Conservation (phyloP, 1,140 invertebrate genomes). For the Monochamus saltuarius region DNA sequence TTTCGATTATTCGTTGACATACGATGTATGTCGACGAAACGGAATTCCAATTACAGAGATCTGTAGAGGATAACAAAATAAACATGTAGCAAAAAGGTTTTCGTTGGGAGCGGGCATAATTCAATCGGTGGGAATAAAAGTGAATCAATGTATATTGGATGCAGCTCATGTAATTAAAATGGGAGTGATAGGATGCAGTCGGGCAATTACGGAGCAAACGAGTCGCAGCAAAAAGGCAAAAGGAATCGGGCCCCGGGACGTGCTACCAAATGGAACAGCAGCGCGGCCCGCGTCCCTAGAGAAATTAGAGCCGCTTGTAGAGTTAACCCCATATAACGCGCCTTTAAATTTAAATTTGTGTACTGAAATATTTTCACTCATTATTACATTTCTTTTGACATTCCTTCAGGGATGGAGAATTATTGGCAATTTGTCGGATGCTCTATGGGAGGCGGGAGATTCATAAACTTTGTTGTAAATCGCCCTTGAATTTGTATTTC, state of each 20-base stretch:
- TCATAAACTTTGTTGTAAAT: too few relatives aligned
- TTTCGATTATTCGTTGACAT: too few relatives aligned
- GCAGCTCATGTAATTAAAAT: conserved; percentile 18
- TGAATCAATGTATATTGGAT: conserved; percentile 17
- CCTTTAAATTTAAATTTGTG: conserved; percentile 27
- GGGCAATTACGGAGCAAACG: conserved; percentile 25
- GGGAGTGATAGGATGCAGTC: conserved; percentile 23
- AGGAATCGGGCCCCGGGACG: conserved; percentile 18
- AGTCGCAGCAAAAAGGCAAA: conserved; percentile 21
- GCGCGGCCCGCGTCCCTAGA: conserved; percentile 19
- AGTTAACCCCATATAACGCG: conserved; percentile 24
- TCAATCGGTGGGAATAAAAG: background rate
- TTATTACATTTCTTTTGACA: conserved; percentile 22
- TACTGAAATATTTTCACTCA: conserved; percentile 22
- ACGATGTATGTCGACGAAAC: too few relatives aligned
- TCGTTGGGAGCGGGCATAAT: too few relatives aligned
- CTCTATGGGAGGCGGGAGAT: too few relatives aligned
- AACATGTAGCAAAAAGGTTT: too few relatives aligned
- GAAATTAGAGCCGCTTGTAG: conserved; percentile 25
- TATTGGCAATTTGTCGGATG: conserved; percentile 20
- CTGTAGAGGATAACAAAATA: too few relatives aligned
- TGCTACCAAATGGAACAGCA: conserved; percentile 19
- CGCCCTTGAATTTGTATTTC: too few relatives aligned
- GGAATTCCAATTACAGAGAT: too few relatives aligned
- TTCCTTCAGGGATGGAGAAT: conserved; percentile 14